A percentile compares a stretch with the other conserved stretches of the same genome.
These are phyloP conservation scores for Oikopleura vanhoeffeni DNA, from an alignment of 23 tunicate species.

Conservation along the genomic window DNA sequence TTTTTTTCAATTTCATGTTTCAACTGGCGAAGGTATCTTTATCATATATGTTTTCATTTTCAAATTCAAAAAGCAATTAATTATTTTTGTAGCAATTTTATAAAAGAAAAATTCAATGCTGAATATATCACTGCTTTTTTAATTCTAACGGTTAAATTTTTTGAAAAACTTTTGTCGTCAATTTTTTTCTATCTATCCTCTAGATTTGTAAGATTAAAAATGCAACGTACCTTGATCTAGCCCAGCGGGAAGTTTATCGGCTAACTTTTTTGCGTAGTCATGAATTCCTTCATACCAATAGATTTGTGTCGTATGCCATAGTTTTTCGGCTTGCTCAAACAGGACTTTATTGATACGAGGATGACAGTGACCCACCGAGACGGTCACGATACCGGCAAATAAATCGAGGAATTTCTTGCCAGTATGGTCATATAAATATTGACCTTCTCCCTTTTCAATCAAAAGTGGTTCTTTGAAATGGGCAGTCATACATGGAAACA, in stretches of 20 bases:
- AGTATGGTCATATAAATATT: conserved; percentile 88
- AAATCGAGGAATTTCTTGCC: conserved; percentile 66
- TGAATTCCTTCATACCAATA: conserved; percentile 52
- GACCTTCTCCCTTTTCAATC: neutral
- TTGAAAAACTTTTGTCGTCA: too few relatives aligned
- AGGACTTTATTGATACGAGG: conserved; percentile 37
- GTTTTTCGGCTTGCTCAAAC: conserved; percentile 24
- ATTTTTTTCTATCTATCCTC: too few relatives aligned
- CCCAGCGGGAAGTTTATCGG: conserved; percentile 52
- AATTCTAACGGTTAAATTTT: too few relatives aligned
- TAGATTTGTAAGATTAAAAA: too few relatives aligned
- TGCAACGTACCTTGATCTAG: conserved; percentile 29
- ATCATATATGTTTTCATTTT: too few relatives aligned
- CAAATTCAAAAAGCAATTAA: too few relatives aligned
- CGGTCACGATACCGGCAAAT: conserved; percentile 83
- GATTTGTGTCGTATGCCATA: conserved; percentile 85
- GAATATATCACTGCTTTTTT: too few relatives aligned
- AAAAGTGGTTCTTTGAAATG: neutral
- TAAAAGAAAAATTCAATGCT: too few relatives aligned
- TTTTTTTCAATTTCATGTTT: too few relatives aligned
- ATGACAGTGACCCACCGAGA: conserved; percentile 93
- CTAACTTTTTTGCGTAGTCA: conserved; percentile 67
- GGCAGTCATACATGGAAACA: conserved; percentile 12
- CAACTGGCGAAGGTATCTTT: too few relatives aligned
- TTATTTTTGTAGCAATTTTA: too few relatives aligned